Base-by-base conservation (phyloP, 1,140 invertebrate genomes). In the Lasioglossum albipes region DNA sequence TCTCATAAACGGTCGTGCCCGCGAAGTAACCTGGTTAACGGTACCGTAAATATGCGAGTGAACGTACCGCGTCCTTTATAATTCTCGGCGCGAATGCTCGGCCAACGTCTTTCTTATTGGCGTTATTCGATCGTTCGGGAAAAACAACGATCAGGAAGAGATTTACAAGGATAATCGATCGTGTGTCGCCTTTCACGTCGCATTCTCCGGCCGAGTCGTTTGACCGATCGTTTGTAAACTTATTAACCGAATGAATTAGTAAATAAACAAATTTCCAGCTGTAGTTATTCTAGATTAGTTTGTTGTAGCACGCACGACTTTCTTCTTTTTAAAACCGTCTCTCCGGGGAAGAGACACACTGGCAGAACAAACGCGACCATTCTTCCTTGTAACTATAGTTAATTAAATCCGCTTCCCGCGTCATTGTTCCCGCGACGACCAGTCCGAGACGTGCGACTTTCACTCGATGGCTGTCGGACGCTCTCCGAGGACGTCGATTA, bases 21-120 rank as follows among this genome's bases (percentile, higher is more conserved):
- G 70, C 77, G 62, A 74, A 4, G 22, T 74, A 79, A 79, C 77
- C 71, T 67, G 71, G 77, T 79, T 79, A 79, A 79, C 77, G 77
- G 77, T 79, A 79, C 71, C 22, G 66, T 74, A 74, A 73, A 74
- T 79, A 74, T 22, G 49, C 71, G 70, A 74, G 71, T 59, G 64
- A 73, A 79, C 59, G 77, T 74, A 74, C 66, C 66, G 36, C 41
- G 45, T 78, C 27, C 27, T 74, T 74, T 74, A 74, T 49, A 31
- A 73, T 79, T 73, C 76, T 41, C 42, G n/a, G 20, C 59, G 61
- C 76, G 68, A 65, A n/a, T 41, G 5, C 22, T 12, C 13, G 49
- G 36, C 71, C n/a, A 27, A 67, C 57, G 54, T 45, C 76, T 79
- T 57, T 57, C 45, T 79, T 73, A 45, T 54, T 5, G 31, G 62